Evolutionary conservation across 2,113 vertebrate species (phyloP), one percentile per base, ranked within the genome.

Genomic region (Fulmarus glacialis): DNA sequence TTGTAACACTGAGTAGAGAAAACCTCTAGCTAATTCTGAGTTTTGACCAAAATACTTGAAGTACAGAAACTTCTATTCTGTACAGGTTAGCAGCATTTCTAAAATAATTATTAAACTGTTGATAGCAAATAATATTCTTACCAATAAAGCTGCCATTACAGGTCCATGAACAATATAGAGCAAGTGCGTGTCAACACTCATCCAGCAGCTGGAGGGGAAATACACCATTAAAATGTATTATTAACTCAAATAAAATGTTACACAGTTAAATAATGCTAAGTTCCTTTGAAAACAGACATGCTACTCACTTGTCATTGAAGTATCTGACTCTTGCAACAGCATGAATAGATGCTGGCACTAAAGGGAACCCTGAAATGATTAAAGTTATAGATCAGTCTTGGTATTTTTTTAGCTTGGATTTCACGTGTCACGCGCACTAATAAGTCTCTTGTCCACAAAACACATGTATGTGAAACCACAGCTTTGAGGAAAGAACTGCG

Each of bases 241-340:
- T 96, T 94, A 95, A 56, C 40, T 83, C 36, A 42, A 77, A 60
- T 45, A 36, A 87, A 63, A 90, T 84, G 38, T 48, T 81, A 60
- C 15, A 64, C 47, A n/a, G 16, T 38, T 36, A 60, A 55, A 60
- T 36, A 84, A 80, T 94, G 78, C 79, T 97, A 87, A 93, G 14
- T 98, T 95, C 59, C 56, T 95, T 96, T 53, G 96, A 83, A 94
- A 96, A 11, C 59, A 97, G 71, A 85, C 22, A 59, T 67, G 78
- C 88, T 97, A 99, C 99, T 99, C 98, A 99, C 99, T 99, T 99
- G 98, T 99, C 99, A 60, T 99, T 99, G 97, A 99, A 99, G 97
- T 99, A 99, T 94, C 98, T 98, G 89, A 99, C 98, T 97, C 99
- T 98, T 48, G 99, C 99, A 62, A 99, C 98, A n/a, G 99, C 99